A percentile compares a stretch with the other conserved stretches of the same genome.
Conservation (phyloP, 2,797 vertebrate species). For the Thalassophryne amazonica region DNA sequence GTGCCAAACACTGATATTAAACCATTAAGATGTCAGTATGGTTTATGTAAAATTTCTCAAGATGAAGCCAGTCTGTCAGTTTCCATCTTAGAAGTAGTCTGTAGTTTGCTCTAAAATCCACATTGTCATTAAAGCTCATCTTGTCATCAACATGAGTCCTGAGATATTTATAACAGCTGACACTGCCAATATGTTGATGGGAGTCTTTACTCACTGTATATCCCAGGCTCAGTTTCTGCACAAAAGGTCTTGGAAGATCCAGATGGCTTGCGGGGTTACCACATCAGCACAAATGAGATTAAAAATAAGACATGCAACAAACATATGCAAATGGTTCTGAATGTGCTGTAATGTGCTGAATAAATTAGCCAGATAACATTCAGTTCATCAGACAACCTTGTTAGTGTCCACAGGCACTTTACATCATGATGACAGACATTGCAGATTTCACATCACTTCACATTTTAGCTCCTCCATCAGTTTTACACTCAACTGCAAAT, state of each 20-base stretch:
- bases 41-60: too few relatives aligned
- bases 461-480: constrained; percentile 25
- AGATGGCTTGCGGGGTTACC: constrained; percentile 45
- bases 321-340: constrained; percentile 52
- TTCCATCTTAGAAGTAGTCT: too few relatives aligned
- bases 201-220: constrained; percentile 7
- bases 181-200: constrained; percentile 3
- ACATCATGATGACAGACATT: constrained; percentile 15
- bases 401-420: constrained; percentile 15
- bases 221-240: background rate
- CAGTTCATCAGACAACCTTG: constrained; percentile 32
- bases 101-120: too few relatives aligned
- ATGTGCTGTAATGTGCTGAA: constrained; percentile 49
- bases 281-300: constrained; percentile 34
- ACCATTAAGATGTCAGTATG: too few relatives aligned
- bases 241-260: constrained; percentile 12
- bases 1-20: too few relatives aligned
- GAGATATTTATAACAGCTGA: constrained; percentile 10
- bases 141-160: too few relatives aligned
- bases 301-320: constrained; percentile 39
- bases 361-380: constrained; percentile 45
- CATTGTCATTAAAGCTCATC: too few relatives aligned
- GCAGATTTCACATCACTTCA: constrained; percentile 35
- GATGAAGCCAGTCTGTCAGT: too few relatives aligned
- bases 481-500: constrained; percentile 20